A percentile compares a stretch with the other conserved stretches of the same genome.
These are phyloP conservation scores for Apteryx owenii DNA, from an alignment of 2,113 vertebrate genomes.

Conservation along the genomic window DNA sequence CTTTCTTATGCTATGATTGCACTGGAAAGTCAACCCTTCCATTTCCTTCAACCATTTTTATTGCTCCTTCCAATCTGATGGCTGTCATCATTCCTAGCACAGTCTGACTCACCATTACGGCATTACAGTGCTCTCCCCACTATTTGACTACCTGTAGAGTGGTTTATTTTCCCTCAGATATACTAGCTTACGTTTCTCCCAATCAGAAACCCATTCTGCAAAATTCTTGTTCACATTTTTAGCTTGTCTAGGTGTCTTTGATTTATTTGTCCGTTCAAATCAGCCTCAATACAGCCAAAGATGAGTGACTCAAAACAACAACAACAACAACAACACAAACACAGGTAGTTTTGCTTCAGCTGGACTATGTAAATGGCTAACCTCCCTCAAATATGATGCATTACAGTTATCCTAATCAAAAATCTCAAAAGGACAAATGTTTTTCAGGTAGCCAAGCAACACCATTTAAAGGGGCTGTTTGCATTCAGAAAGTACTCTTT, in stretches of 20 bases:
- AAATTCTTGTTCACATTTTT: not conserved
- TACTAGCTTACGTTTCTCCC: not conserved
- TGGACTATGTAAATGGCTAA: not conserved
- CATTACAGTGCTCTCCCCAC: not conserved
- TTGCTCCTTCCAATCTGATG: not conserved
- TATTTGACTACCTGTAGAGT: not conserved
- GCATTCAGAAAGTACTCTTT: not conserved
- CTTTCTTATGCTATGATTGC: not conserved
- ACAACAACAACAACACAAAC: not conserved
- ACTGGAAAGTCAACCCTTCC: not conserved
- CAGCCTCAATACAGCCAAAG: not conserved
- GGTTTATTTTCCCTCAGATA: not conserved
- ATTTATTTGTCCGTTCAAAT: not conserved
- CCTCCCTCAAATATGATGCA: accelerated
- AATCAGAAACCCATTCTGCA: not conserved
- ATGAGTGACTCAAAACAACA: not conserved
- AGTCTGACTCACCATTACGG: not conserved
- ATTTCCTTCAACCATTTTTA: not conserved
- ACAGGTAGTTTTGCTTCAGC: not conserved
- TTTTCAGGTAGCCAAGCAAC: not conserved
- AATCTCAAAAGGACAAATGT: not conserved
- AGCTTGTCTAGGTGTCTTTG: not conserved
- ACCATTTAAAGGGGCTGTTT: not conserved
- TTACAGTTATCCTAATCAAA: not conserved
- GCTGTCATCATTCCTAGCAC: not conserved